Evolutionary conservation across 2,797 vertebrate genomes (phyloP).

Genomic region (Falco biarmicus): DNA sequence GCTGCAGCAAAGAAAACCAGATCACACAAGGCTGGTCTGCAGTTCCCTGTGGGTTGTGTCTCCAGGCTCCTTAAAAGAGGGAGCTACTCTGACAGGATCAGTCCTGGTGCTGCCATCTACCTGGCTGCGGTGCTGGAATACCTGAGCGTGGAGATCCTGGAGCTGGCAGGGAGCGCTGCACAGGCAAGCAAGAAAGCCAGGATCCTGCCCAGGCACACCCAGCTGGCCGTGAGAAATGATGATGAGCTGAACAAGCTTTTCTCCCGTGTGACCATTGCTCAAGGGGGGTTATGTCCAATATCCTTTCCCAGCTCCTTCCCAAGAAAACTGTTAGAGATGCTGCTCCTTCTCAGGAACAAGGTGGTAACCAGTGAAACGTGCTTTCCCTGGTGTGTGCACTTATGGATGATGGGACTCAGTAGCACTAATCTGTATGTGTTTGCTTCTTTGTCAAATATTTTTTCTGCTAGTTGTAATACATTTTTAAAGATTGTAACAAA

Average conservation of each 20-base stretch:
- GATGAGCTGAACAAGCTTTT: constrained; percentile 79
- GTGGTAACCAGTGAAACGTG: not conserved
- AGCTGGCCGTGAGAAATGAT: constrained; percentile 81
- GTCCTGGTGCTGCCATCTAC: constrained; percentile 74
- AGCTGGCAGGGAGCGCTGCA: constrained; percentile 79
- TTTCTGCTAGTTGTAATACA: not conserved
- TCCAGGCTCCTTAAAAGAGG: constrained; percentile 75
- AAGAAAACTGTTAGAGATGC: constrained; percentile 69
- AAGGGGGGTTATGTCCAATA: constrained; percentile 82
- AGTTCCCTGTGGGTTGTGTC: constrained; percentile 80
- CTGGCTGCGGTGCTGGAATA: constrained; percentile 81
- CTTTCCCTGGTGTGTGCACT: not conserved
- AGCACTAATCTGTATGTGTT: not conserved
- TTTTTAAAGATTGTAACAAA: constrained; percentile 13
- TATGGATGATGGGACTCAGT: not conserved
- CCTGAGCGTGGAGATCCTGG: constrained; percentile 83
- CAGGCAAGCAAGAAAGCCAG: constrained; percentile 77
- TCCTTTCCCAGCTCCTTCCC: constrained; percentile 77
- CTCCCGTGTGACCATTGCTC: constrained; percentile 75
- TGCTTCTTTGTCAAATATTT: not conserved
- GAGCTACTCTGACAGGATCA: constrained; percentile 70
- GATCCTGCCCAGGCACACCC: constrained; percentile 81
- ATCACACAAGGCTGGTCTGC: constrained; percentile 73
- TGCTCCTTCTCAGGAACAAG: constrained; percentile 66
- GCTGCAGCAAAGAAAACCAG: not conserved